Conservation (phyloP, 2,113 vertebrate species). For the Notiomystis cincta region DNA sequence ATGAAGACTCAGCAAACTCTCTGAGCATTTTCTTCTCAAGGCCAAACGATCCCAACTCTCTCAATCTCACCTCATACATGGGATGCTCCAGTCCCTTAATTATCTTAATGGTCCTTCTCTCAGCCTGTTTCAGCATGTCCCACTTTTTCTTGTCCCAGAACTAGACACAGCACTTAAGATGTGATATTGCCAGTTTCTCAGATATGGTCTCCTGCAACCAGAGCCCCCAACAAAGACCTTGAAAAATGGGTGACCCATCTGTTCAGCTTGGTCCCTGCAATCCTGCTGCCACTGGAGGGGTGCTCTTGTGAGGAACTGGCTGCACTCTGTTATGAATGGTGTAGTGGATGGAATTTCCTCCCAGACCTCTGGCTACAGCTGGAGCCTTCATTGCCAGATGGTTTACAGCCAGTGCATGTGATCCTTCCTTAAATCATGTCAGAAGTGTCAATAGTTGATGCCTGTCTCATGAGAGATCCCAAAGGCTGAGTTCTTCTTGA, state of each 20-base stretch:
- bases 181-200: not conserved
- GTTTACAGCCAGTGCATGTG: not conserved
- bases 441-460: not conserved
- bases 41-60: not conserved
- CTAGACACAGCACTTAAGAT: not conserved
- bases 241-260: not conserved
- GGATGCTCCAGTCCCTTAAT: not conserved
- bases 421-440: not conserved
- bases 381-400: not conserved
- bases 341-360: not conserved
- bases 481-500: not conserved
- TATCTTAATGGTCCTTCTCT: not conserved
- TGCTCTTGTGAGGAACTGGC: not conserved
- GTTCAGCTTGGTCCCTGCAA: not conserved
- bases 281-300: not conserved
- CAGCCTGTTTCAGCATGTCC: not conserved
- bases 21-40: not conserved
- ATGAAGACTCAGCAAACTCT: not conserved
- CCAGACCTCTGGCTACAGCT: not conserved
- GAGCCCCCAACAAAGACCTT: not conserved
- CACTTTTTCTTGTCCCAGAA: not conserved
- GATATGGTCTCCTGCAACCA: not conserved
- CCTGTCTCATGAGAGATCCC: not conserved
- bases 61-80: not conserved
- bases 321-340: not conserved